These are phyloP conservation scores for Camponotus fellah DNA, from an alignment of 2,888 invertebrate genomes.

Conservation along the genomic window DNA sequence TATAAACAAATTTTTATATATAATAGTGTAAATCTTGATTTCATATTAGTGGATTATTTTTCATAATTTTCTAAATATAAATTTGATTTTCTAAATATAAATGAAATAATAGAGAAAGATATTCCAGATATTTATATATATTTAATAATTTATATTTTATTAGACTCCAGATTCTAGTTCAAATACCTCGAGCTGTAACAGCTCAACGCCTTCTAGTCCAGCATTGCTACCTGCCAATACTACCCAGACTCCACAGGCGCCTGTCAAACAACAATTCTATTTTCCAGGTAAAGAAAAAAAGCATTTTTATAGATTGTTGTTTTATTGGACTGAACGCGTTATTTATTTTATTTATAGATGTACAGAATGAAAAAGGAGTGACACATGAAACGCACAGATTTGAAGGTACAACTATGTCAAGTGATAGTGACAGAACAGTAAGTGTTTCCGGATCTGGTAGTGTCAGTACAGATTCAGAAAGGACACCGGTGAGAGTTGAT, in stretches of 20 bases:
- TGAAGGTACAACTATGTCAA: slow-evolving; percentile 88
- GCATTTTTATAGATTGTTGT: not conserved
- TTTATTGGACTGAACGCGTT: not conserved
- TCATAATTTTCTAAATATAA: not conserved
- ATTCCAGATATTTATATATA: slow-evolving; percentile 44
- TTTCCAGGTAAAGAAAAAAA: slow-evolving; percentile 89
- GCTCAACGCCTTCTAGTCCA: slow-evolving; percentile 98
- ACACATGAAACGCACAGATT: slow-evolving; percentile 87
- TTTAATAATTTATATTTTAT: slow-evolving; percentile 70
- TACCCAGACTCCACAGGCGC: slow-evolving; percentile 85
- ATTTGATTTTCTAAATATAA: too few species aligned
- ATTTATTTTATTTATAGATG: slow-evolving; percentile 74
- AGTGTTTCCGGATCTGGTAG: slow-evolving; percentile 91
- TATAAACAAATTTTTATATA: slow-evolving; percentile 9
- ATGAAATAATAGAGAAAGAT: slow-evolving; percentile 33
- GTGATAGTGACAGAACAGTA: slow-evolving; percentile 91
- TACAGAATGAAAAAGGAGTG: slow-evolving; percentile 86
- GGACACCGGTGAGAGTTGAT: slow-evolving; percentile 92
- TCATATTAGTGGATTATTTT: slow-evolving; percentile 1
- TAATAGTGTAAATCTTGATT: slow-evolving; percentile 5
- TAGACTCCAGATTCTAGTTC: slow-evolving; percentile 95
- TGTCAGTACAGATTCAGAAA: slow-evolving; percentile 94
- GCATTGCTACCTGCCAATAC: slow-evolving; percentile 89
- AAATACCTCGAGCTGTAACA: slow-evolving; percentile 98
- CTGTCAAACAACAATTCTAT: slow-evolving; percentile 90